Evolutionary conservation across 2,113 vertebrate species (phyloP).

Genomic region (Turnix velox): DNA sequence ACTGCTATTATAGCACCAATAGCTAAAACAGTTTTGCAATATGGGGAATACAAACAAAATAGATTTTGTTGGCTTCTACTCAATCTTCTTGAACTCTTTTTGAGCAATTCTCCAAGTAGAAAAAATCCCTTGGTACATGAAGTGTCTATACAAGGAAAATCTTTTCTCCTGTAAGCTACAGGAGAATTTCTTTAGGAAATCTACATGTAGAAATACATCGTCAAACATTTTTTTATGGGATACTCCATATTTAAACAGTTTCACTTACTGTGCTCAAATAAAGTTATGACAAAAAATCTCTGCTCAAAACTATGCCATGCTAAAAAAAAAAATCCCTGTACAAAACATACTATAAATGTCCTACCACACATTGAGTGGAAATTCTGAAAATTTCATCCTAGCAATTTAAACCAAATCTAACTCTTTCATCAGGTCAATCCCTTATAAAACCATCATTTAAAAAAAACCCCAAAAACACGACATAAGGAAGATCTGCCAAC

Average conservation of each 20-base stretch:
- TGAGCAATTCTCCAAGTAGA: background rate
- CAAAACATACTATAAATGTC: background rate
- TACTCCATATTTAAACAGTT: background rate
- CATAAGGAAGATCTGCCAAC: background rate
- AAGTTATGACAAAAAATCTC: background rate
- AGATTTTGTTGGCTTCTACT: background rate
- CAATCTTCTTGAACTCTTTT: background rate
- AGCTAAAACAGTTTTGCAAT: constrained; percentile 30
- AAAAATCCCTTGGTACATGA: background rate
- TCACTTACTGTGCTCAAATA: background rate
- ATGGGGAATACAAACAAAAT: background rate
- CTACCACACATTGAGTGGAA: background rate
- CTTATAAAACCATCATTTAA: background rate
- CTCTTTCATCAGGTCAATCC: background rate
- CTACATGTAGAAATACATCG: background rate
- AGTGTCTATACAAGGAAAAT: background rate
- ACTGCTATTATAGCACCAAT: background rate
- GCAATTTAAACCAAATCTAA: background rate
- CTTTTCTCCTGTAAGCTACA: background rate
- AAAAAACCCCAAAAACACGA: background rate
- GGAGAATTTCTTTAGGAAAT: background rate
- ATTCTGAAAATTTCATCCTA: background rate
- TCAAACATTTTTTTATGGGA: background rate
- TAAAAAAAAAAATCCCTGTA: no score
- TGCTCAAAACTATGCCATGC: no score